Percentiles rank a stretch among this genome's conserved stretches.
phyloP scores from a whole-genome alignment of 2,113 vertebrate genomes.

The Galeopterus variegatus region DNA sequence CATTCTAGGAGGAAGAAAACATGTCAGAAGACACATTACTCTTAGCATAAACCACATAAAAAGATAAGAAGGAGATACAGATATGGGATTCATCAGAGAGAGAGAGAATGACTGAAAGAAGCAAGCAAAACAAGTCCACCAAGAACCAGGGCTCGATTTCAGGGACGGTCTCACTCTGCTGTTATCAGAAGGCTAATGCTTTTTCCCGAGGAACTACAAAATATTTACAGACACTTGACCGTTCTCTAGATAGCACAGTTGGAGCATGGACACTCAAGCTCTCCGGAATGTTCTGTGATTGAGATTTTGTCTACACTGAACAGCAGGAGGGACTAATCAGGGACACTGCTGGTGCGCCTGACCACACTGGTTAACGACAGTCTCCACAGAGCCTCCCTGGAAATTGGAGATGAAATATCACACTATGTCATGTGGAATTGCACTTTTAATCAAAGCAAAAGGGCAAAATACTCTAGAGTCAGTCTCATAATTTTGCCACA shows the following conservation, averaged over 20 bases:
- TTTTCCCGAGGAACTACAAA: constrained; percentile 72
- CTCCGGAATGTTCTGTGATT: constrained; percentile 53
- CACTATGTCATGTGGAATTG: constrained; percentile 59
- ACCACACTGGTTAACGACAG: constrained; percentile 63
- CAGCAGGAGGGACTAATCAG: constrained; percentile 78
- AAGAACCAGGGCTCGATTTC: neutral
- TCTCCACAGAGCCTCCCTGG: constrained; percentile 65
- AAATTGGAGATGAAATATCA: constrained; percentile 77
- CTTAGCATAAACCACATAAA: neutral
- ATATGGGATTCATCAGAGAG: neutral
- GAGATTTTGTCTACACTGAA: constrained; percentile 68
- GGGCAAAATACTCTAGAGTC: constrained; percentile 55
- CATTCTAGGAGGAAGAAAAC: neutral
- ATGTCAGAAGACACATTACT: neutral
- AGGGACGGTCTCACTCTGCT: neutral
- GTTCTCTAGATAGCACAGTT: constrained; percentile 68
- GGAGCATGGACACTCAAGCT: constrained; percentile 27
- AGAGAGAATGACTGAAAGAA: neutral
- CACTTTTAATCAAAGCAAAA: constrained; percentile 77
- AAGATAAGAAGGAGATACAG: neutral
- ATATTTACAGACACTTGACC: constrained; percentile 78
- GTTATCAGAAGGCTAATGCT: constrained; percentile 55
- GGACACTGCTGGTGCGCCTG: neutral
- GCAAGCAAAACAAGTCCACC: neutral
- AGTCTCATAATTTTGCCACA: neutral